phyloP scores from a whole-genome alignment of 2,797 vertebrate genomes.

The Acanthopagrus latus region DNA sequence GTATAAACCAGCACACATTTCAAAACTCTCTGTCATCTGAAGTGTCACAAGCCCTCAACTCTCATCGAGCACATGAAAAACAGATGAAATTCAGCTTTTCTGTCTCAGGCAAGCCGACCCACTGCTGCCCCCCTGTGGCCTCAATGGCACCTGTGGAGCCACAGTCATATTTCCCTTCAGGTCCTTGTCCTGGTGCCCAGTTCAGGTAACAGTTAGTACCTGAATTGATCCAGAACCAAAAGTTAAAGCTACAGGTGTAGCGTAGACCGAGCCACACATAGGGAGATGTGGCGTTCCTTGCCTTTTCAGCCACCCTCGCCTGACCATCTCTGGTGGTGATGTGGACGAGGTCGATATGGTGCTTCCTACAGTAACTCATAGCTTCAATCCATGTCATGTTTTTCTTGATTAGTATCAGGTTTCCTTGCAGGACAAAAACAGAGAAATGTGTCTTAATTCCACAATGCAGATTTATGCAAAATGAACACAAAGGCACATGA shows the following conservation, averaged over 20 bases:
- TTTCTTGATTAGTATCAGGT: constrained; percentile 71
- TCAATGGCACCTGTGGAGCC: constrained; percentile 71
- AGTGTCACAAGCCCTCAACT: background rate
- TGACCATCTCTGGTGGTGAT: constrained; percentile 68
- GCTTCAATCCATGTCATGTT: constrained; percentile 81
- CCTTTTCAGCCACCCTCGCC: constrained; percentile 52
- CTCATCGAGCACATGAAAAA: constrained; percentile 43
- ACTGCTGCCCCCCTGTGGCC: constrained; percentile 81
- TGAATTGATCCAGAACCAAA: constrained; percentile 80
- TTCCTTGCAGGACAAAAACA: constrained; percentile 49
- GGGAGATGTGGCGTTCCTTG: constrained; percentile 61
- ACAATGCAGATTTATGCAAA: constrained; percentile 1
- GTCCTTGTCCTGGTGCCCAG: constrained; percentile 72
- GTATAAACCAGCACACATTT: background rate
- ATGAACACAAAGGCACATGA: background rate
- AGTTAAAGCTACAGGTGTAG: constrained; percentile 74
- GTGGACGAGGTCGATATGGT: constrained; percentile 73
- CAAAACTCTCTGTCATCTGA: background rate
- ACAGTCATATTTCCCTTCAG: constrained; percentile 53
- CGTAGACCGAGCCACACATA: constrained; percentile 79
- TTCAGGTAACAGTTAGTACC: constrained; percentile 75
- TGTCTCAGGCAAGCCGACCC: constrained; percentile 71
- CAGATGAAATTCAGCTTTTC: constrained; percentile 79
- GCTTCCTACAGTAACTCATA: constrained; percentile 74
- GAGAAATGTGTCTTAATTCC: background rate